Evolutionary conservation across 2,888 invertebrate species (phyloP).

Genomic region (Cosmia trapezina): DNA sequence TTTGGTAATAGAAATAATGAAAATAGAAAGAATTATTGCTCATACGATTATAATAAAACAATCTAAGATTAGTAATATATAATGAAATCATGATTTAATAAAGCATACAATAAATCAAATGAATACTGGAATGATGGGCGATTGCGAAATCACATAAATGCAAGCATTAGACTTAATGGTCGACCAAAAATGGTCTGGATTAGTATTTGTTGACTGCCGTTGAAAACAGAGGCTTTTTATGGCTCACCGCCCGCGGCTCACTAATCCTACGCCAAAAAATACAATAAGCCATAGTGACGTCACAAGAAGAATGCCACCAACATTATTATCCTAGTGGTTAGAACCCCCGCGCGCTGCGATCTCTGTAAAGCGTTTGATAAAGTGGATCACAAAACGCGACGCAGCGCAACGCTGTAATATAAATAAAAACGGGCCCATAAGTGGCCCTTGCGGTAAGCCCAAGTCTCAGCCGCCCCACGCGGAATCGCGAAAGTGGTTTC

Average conservation of each 20-base stretch:
- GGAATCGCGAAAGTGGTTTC: slow-evolving; percentile 83
- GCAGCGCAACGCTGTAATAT: slow-evolving; percentile 84
- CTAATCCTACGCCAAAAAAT: slow-evolving; percentile 87
- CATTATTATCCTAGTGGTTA: slow-evolving; percentile 87
- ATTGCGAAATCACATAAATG: slow-evolving; percentile 67
- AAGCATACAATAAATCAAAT: slow-evolving; percentile 45
- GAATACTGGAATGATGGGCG: slow-evolving; percentile 34
- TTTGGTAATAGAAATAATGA: slow-evolving; percentile 54
- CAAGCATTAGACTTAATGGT: slow-evolving; percentile 73
- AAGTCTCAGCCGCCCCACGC: slow-evolving; percentile 71
- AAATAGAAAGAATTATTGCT: slow-evolving; percentile 7
- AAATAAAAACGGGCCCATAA: slow-evolving; percentile 87
- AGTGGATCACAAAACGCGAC: slow-evolving; percentile 89
- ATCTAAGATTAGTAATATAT: not conserved
- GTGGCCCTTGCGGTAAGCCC: slow-evolving; percentile 88
- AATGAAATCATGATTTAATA: slow-evolving; percentile 8
- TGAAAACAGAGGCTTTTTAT: slow-evolving; percentile 82
- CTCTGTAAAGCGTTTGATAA: slow-evolving; percentile 89
- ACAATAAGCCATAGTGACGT: slow-evolving; percentile 84
- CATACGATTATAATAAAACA: slow-evolving; percentile 3
- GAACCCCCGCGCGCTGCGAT: slow-evolving; percentile 83
- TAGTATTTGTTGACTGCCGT: slow-evolving; percentile 74
- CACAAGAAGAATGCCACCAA: slow-evolving; percentile 79
- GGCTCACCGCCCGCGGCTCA: slow-evolving; percentile 78
- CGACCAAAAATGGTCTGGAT: slow-evolving; percentile 74